Evolutionary conservation across 37 sponge, comb jelly and placozoan genomes (phyloP).

Genomic region (Hexactinellida sp.): DNA sequence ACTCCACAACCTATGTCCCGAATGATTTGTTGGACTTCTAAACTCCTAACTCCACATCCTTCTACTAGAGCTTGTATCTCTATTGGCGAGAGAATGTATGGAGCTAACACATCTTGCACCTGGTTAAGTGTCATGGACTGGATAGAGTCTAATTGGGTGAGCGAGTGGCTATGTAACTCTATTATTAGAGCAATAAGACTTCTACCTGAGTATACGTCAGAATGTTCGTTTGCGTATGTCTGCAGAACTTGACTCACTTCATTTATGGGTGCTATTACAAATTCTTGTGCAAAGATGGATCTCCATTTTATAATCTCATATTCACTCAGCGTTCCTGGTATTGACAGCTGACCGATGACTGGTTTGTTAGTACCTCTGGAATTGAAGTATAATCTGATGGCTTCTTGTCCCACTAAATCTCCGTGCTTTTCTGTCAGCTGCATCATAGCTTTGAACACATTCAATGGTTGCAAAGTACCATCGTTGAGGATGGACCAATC

Average conservation of each 20-base stretch:
- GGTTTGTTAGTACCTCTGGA: neutral
- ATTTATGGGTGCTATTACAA: neutral
- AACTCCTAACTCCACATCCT: neutral
- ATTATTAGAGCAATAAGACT: neutral
- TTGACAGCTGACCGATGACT: neutral
- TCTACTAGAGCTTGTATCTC: neutral
- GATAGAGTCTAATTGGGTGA: neutral
- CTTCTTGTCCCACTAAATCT: neutral
- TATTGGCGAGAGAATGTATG: neutral
- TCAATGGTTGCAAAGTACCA: neutral
- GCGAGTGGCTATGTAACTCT: neutral
- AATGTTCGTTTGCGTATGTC: neutral
- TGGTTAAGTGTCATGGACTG: neutral
- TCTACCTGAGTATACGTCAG: neutral
- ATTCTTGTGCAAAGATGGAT: neutral
- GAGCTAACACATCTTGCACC: neutral
- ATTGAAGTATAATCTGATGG: neutral
- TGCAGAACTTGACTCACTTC: neutral
- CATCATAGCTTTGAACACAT: neutral
- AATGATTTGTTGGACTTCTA: neutral
- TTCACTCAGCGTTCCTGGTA: neutral
- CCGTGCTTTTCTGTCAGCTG: neutral
- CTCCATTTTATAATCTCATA: neutral
- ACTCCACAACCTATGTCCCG: neutral
- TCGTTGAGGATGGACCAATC: neutral